A percentile compares a stretch with the other conserved stretches of the same genome.
Conservation (phyloP, 2,888 invertebrate genomes). For the Biston betularia region DNA sequence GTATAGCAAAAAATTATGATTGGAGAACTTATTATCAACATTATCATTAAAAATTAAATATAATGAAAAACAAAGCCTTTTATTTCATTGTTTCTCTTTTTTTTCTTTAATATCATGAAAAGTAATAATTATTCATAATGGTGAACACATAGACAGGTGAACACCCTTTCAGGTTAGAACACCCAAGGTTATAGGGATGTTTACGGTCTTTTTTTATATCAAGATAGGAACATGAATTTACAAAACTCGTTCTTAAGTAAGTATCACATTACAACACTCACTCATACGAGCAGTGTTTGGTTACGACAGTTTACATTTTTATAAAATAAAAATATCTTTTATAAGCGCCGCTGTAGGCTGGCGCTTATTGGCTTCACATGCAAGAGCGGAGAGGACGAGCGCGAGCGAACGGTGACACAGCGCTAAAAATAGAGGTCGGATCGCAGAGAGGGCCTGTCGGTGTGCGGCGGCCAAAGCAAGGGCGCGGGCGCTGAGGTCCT, state of each 20-base stretch:
- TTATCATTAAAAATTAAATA: too few species aligned
- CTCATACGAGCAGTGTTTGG: background rate
- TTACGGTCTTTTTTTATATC: too few species aligned
- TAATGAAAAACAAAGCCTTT: too few species aligned
- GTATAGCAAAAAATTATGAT: too few species aligned
- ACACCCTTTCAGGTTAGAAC: too few species aligned
- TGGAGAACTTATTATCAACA: too few species aligned
- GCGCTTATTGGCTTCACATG: conserved; percentile 46
- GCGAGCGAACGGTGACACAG: conserved; percentile 79
- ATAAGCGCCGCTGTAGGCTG: conserved; percentile 41
- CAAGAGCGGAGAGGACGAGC: conserved; percentile 47
- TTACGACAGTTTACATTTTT: conserved; percentile 12
- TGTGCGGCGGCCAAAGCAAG: conserved; percentile 53
- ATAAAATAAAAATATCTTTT: conserved; percentile 43
- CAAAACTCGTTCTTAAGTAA: background rate
- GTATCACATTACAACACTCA: conserved; percentile 7
- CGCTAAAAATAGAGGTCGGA: conserved; percentile 82
- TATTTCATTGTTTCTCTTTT: too few species aligned
- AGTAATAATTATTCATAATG: too few species aligned
- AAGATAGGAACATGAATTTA: background rate
- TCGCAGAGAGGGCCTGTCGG: conserved; percentile 62
- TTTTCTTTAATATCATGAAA: too few species aligned
- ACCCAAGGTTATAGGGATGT: too few species aligned
- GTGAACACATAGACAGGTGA: too few species aligned
- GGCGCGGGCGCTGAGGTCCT: conserved; percentile 55